Base-by-base conservation (phyloP, 2,888 invertebrate genomes). In the Sthenelais limicola region DNA sequence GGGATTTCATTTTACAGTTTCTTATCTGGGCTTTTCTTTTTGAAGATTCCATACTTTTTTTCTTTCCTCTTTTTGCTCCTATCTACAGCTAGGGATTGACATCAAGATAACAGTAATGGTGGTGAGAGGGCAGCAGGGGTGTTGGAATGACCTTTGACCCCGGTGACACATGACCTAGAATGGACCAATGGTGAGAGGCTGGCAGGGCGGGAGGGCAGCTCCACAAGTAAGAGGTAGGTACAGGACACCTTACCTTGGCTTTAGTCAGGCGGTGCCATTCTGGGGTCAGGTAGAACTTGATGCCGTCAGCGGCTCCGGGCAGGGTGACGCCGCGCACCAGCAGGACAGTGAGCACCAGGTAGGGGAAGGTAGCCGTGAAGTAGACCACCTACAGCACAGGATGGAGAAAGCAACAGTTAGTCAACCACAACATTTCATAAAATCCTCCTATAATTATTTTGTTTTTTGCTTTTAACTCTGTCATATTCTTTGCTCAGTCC, bases 311-410 rank as follows among this genome's bases (percentile, higher is more conserved):
- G 18, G 83, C 81, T 18, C 84, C 84, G 47, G 80, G 78, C 32
- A 84, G 76, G 3, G 82, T 84, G 26, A 83, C 68, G 35, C 82
- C 82, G 30, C 84, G 76, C 15, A 83, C 77, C 73, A 85, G 73
- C 68, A 85, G 76, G 24, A 82, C 81, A 21, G 75, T 74, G 51
- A 85, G 74, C 24, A 85, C 84, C 48, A 84, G 52, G 67, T 85
- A 85, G 1, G 85, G 85, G 71, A 85, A 85, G 74, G 82, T 83
- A 9, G 85, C 84, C 12, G 85, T 85, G 78, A 85, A 84, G 74
- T 85, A 85, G 7, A 83, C 84, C 47, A 82, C 85, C 84, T 85
- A 35, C 26, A 51, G 7, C 4, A 56, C 5, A 52, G 52, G 9
- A 52, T 43, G 12, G 15, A 9, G 43, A 12, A 43, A 9, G n/a